These are phyloP conservation scores for Amphiura filiformis DNA, from an alignment of 35 echinoderm and acorn worm genomes.

Conservation along the genomic window DNA sequence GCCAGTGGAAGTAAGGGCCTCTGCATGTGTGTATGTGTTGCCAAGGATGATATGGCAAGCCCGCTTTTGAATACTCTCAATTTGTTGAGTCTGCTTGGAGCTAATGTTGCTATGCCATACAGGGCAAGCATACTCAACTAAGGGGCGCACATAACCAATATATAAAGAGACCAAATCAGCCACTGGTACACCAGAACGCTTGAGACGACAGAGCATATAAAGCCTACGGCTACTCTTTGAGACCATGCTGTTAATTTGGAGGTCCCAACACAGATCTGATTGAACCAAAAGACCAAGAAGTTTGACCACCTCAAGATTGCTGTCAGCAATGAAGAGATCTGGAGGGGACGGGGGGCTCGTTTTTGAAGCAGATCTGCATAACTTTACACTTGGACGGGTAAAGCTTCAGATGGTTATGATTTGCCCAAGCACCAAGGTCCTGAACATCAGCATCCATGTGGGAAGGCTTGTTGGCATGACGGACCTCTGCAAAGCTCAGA, in stretches of 20 bases:
- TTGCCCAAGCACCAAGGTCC: background rate
- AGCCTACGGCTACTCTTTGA: conserved; percentile 16
- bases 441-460: background rate
- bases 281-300: conserved; percentile 5
- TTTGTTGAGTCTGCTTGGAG: background rate
- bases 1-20: too few relatives aligned
- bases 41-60: conserved; percentile 24
- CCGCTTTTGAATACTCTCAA: conserved; percentile 18
- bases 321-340: background rate
- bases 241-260: background rate
- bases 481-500: conserved; percentile 11
- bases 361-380: conserved; percentile 30
- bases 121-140: conserved; percentile 26
- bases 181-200: background rate
- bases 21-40: background rate
- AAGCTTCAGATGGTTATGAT: background rate
- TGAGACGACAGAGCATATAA: conserved; percentile 17
- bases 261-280: conserved; percentile 16
- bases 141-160: conserved; percentile 24
- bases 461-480: background rate
- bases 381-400: conserved; percentile 25
- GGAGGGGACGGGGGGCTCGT: background rate
- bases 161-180: conserved; percentile 23
- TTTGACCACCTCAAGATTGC: background rate
- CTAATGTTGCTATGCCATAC: conserved; percentile 26